Conservation (phyloP, 2,113 vertebrate genomes). For the Neotragus pygmaeus region DNA sequence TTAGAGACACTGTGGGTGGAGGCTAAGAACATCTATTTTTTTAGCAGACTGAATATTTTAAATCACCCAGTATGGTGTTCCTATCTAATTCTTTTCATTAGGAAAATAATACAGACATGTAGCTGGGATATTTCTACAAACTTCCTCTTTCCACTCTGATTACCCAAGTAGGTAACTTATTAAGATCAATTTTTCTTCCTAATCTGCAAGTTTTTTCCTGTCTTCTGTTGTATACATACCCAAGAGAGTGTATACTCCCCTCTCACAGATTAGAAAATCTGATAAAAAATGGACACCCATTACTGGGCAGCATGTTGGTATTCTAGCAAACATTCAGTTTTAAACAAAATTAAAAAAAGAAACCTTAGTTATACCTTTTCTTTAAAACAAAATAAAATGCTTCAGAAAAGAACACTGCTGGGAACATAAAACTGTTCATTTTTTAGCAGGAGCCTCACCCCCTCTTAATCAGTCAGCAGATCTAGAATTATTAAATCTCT, state of each 20-base stretch:
- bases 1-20: slow-evolving; percentile 73
- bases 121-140: background rate
- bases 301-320: background rate
- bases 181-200: background rate
- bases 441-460: background rate
- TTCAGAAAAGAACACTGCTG: slow-evolving; percentile 19
- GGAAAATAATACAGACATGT: slow-evolving; percentile 40
- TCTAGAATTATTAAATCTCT: slow-evolving; percentile 43
- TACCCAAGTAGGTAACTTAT: slow-evolving; percentile 22
- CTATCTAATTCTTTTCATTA: slow-evolving; percentile 69
- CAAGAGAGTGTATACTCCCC: background rate
- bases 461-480: background rate
- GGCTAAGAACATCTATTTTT: slow-evolving; percentile 80
- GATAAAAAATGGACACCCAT: background rate
- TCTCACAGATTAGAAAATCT: background rate
- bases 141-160: slow-evolving; percentile 5
- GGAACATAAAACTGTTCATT: background rate
- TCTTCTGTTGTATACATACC: background rate
- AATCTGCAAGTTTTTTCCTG: slow-evolving; percentile 7
- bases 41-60: slow-evolving; percentile 80
- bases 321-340: background rate
- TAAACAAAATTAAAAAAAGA: slow-evolving; percentile 18
- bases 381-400: slow-evolving; percentile 42
- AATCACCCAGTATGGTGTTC: slow-evolving; percentile 72
- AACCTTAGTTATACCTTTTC: slow-evolving; percentile 4